These are phyloP conservation scores for Cotesia chilonis DNA, from an alignment of 1,140 invertebrate species.

Conservation along the genomic window DNA sequence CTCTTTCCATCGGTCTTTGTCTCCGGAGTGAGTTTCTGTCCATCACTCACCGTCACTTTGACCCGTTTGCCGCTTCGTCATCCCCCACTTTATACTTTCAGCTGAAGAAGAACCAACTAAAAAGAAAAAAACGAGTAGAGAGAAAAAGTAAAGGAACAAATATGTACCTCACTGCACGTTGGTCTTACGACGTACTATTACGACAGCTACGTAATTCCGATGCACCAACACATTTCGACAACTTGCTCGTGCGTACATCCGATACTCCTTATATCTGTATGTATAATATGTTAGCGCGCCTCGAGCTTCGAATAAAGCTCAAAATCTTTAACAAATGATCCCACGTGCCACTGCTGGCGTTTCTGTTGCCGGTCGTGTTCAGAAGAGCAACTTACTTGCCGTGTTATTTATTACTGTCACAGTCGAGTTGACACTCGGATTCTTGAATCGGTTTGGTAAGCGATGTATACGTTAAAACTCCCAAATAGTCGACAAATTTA, in stretches of 20 bases:
- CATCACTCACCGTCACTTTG: constrained; percentile 58
- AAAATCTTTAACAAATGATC: constrained; percentile 28
- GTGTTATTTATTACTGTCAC: constrained; percentile 19
- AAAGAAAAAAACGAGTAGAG: background rate
- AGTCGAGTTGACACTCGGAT: constrained; percentile 18
- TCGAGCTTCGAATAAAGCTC: constrained; percentile 3
- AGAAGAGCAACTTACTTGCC: constrained; percentile 15
- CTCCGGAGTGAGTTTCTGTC: constrained; percentile 49
- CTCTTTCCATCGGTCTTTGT: constrained; percentile 41
- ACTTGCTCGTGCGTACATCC: constrained; percentile 1
- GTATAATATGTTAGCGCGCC: background rate
- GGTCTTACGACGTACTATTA: background rate
- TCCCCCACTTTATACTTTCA: constrained; percentile 30
- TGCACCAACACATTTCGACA: constrained; percentile 20
- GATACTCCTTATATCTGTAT: background rate
- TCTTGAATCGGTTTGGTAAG: constrained; percentile 3
- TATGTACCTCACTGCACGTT: background rate
- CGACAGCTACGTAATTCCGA: constrained; percentile 19
- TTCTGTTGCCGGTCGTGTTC: background rate
- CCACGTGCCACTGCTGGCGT: background rate
- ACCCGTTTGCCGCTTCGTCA: constrained; percentile 47
- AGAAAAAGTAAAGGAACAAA: background rate
- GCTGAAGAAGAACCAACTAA: background rate
- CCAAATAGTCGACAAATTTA: constrained; percentile 1
- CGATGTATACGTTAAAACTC: constrained; percentile 1